These are phyloP conservation scores for Salticus scenicus DNA, from an alignment of 2,888 invertebrate species.

Conservation along the genomic window DNA sequence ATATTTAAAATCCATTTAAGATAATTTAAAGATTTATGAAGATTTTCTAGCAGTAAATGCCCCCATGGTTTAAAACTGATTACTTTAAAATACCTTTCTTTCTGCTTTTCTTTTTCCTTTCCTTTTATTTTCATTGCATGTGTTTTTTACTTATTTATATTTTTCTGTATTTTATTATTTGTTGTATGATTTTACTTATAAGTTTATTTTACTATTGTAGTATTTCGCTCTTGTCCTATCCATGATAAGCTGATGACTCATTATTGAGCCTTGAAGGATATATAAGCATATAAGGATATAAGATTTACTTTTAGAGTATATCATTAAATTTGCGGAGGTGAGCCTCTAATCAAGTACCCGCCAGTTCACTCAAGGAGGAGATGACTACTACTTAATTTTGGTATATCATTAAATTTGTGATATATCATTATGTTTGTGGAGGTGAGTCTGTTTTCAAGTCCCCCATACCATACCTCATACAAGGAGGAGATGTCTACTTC, in stretches of 20 bases:
- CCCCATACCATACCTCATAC: too few relatives aligned
- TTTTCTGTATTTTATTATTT: neutral
- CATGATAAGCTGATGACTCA: neutral
- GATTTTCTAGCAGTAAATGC: too few relatives aligned
- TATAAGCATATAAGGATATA: conserved; percentile 13
- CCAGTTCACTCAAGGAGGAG: too few relatives aligned
- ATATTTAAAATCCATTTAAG: too few relatives aligned
- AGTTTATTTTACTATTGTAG: conserved; percentile 21
- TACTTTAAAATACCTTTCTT: too few relatives aligned
- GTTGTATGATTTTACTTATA: conserved; percentile 6
- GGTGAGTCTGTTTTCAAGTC: too few relatives aligned
- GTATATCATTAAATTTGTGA: too few relatives aligned
- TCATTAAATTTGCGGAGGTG: conserved; percentile 22
- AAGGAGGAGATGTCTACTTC: neutral
- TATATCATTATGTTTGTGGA: too few relatives aligned
- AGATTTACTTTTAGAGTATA: conserved; percentile 31
- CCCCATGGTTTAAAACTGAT: too few relatives aligned
- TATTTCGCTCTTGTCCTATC: conserved; percentile 23
- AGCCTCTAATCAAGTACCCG: neutral
- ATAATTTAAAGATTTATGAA: too few relatives aligned
- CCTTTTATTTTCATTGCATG: neutral
- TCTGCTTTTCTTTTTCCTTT: neutral
- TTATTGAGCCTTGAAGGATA: conserved; percentile 11
- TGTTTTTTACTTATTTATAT: neutral
- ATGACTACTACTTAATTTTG: too few relatives aligned